Conservation (phyloP, 1,140 invertebrate species). For the Pseudomyrmex flavicornis region DNA sequence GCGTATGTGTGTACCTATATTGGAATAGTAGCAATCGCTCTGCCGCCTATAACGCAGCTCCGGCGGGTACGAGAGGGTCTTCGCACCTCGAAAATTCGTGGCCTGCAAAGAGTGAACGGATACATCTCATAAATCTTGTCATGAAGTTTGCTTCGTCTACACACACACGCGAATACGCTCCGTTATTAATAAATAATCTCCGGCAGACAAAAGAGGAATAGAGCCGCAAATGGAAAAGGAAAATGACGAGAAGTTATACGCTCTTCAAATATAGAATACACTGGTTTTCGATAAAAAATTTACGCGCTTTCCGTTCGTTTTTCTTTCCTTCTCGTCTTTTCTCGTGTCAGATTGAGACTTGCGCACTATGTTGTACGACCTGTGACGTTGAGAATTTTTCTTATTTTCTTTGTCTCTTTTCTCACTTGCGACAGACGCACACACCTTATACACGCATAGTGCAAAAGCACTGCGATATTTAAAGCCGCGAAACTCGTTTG, state of each 20-base stretch:
- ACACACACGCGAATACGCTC: slow-evolving; percentile 14
- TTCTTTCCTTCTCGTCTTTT: not conserved
- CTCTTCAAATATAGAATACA: not conserved
- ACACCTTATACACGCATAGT: too few species aligned
- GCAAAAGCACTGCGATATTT: too few species aligned
- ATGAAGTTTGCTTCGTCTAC: not conserved
- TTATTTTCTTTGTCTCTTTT: not conserved
- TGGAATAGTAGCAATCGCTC: slow-evolving; percentile 77
- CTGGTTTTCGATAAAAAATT: slow-evolving; percentile 51
- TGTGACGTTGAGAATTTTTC: not conserved
- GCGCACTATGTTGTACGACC: not conserved
- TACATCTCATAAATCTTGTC: slow-evolving; percentile 41
- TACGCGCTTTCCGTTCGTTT: not conserved
- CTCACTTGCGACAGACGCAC: too few species aligned
- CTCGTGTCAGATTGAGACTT: slow-evolving; percentile 14
- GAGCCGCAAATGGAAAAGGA: not conserved
- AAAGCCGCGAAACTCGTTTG: too few species aligned
- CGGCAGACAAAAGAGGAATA: not conserved
- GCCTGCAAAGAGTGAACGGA: slow-evolving; percentile 63
- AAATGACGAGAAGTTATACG: not conserved
- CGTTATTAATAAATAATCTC: not conserved
- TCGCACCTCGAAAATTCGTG: slow-evolving; percentile 63
- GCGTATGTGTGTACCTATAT: slow-evolving; percentile 71
- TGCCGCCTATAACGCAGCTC: slow-evolving; percentile 73
- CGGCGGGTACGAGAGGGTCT: slow-evolving; percentile 27